phyloP scores from a whole-genome alignment of 35 echinoderm and acorn worm species.

The Antedon bifida region DNA sequence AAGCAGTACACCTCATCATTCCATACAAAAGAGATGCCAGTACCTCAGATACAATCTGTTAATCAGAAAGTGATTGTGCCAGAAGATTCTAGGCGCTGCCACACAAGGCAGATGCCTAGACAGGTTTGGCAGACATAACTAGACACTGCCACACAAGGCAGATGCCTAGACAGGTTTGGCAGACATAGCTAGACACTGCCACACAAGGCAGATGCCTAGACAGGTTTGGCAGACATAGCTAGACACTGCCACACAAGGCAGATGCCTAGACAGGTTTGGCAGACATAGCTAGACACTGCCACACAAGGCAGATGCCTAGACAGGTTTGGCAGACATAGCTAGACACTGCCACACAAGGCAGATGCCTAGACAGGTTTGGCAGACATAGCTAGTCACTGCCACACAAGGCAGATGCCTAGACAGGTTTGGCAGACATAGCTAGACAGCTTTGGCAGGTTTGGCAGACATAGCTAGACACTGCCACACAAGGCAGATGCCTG shows the following conservation, averaged over 20 bases:
- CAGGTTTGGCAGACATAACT: neutral
- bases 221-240: no score
- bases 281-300: neutral
- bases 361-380: neutral
- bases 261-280: neutral
- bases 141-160: no score
- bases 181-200: no score
- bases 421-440: neutral
- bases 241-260: neutral
- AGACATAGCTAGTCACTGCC: neutral
- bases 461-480: neutral
- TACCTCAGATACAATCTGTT: neutral
- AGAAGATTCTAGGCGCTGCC: neutral
- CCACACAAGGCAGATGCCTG: neutral
- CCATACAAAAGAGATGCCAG: neutral
- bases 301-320: neutral
- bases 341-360: neutral
- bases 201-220: no score
- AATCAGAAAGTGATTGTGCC: neutral
- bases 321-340: neutral
- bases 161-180: no score
- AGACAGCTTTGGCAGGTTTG: neutral
- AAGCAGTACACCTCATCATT: slow-evolving; percentile 12
- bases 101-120: neutral
- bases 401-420: neutral